A percentile compares a stretch with the other conserved stretches of the same genome.
These are phyloP conservation scores for Polypterus senegalus DNA, from an alignment of 2,113 vertebrate genomes.

Conservation along the genomic window DNA sequence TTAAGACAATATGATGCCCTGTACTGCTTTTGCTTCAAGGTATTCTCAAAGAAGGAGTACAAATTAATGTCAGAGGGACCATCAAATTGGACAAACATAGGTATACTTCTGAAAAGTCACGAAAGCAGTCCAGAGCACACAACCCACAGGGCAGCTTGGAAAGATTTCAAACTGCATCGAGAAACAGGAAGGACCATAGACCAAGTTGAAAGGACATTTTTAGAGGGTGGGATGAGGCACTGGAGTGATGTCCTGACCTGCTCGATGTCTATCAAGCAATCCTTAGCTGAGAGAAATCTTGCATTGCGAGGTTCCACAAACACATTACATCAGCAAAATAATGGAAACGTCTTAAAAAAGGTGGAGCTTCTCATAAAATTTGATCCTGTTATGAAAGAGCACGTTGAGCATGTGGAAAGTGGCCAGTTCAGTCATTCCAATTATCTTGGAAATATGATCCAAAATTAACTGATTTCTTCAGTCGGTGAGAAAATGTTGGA, in stretches of 20 bases:
- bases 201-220: neutral
- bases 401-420: neutral
- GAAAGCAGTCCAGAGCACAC: neutral
- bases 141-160: neutral
- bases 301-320: slow-evolving; percentile 1
- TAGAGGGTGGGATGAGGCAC: neutral
- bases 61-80: neutral
- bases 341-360: slow-evolving; percentile 3
- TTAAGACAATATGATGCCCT: neutral
- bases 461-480: slow-evolving; percentile 8
- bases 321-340: neutral
- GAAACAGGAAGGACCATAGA: slow-evolving; percentile 5
- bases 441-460: neutral
- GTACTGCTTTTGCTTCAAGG: slow-evolving; percentile 4
- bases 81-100: neutral
- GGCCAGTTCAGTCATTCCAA: neutral
- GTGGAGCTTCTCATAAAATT: slow-evolving; percentile 1
- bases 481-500: slow-evolving; percentile 1
- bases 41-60: slow-evolving; percentile 1
- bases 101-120: neutral
- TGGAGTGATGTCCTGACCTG: neutral
- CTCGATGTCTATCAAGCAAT: neutral
- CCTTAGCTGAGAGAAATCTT: slow-evolving; percentile 12
- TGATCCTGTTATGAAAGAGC: slow-evolving; percentile 5
- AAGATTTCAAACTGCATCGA: neutral